Evolutionary conservation across 2,888 invertebrate species (phyloP), one percentile per base, ranked within the genome.

Genomic region (Hirudinaria manillensis): DNA sequence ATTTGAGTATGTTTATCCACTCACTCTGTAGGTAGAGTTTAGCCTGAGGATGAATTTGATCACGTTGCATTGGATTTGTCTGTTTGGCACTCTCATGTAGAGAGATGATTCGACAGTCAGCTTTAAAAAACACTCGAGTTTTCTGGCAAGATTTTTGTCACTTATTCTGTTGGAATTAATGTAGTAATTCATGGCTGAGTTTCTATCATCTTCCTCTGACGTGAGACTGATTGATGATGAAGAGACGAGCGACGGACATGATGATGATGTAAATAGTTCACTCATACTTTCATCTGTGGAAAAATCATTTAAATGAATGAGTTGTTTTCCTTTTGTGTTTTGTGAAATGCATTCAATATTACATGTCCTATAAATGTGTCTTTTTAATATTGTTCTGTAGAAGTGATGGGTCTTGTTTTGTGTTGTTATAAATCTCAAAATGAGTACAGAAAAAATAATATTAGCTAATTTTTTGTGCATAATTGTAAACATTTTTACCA

Each of bases 21-120:
- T 45, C 45, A 45, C 45, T 45, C 45, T 45, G 45, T 45, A 10
- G 16, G 45, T 45, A 16, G 45, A 45, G 45, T 45, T 45, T 45
- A 45, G 13, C n/a, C 61, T 61, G 61, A 61, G 61, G n/a, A 61
- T 24, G 61, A 61, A 61, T 61, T 61, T 29, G 24, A 27, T 61
- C 24, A 61, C 13, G 29, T 61, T 29, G 61, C 45, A 45, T 7
- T 45, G 45, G 16, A 45, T 45, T 45, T 45, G 13, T 16, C 45
- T 45, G 10, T 45, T 45, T 45, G 45, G 45, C 45, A 45, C 13
- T 1, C 16, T 10, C 45, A 45, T 45, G 29, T 61, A 61, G n/a
- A 61, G 24, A 29, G 61, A 61, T 24, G 24, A 61, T 61, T 61
- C 61, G n/a, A 61, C 21, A 27, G 61, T 27, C 10, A 29, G 4